Conservation (phyloP, 53 echinoderm and acorn worm species). For the Actinopyga echinites region DNA sequence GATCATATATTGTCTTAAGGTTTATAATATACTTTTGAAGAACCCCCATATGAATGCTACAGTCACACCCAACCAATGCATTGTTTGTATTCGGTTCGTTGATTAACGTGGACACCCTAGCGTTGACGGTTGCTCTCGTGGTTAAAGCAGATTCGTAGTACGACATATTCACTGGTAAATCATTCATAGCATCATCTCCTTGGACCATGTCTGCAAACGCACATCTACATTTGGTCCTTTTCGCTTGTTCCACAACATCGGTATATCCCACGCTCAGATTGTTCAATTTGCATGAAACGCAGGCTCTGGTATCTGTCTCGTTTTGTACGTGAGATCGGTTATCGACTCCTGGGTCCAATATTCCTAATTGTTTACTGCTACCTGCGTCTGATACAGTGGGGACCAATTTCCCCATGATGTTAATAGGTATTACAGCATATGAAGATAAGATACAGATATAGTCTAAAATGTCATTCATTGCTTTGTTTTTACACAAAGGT, state of each 20-base stretch:
- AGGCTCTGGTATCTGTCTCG: background rate
- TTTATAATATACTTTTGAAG: background rate
- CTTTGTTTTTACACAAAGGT: background rate
- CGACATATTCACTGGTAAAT: background rate
- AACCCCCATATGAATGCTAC: background rate
- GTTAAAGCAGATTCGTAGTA: background rate
- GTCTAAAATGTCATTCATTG: slow-evolving; percentile 12
- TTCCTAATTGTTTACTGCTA: background rate
- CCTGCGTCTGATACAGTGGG: background rate
- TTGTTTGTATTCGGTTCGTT: no score
- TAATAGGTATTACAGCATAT: background rate
- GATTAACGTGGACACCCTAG: background rate
- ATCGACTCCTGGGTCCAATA: background rate
- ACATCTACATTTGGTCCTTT: background rate
- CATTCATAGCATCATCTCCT: background rate
- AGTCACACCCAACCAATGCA: background rate
- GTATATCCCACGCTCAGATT: background rate
- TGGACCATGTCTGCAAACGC: background rate
- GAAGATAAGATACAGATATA: background rate
- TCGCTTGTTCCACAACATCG: background rate
- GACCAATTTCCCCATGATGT: background rate
- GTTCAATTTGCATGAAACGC: background rate
- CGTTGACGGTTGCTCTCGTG: background rate
- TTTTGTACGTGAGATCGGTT: background rate
- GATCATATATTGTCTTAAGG: no score